These are phyloP conservation scores for Apotomis betuletana DNA, from an alignment of 2,888 invertebrate genomes.

Conservation along the genomic window DNA sequence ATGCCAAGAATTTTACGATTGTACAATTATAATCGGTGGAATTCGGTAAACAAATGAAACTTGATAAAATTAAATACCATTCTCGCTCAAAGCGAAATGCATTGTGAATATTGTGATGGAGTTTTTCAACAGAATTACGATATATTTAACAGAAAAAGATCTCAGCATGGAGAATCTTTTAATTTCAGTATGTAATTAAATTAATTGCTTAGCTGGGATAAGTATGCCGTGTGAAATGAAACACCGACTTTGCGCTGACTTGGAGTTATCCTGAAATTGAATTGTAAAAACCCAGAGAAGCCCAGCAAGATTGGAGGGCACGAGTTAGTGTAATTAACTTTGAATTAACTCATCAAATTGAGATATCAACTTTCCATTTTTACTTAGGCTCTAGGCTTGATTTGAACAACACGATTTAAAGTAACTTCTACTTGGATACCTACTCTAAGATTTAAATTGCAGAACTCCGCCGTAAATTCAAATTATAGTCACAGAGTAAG, in stretches of 20 bases:
- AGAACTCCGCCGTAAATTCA: no score
- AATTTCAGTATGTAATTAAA: slow-evolving; percentile 15
- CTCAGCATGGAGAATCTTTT: not conserved
- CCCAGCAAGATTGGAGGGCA: slow-evolving; percentile 5
- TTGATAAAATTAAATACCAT: slow-evolving; percentile 6
- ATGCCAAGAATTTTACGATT: not conserved
- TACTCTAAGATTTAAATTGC: no score
- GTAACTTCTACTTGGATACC: no score
- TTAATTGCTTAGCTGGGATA: slow-evolving; percentile 12
- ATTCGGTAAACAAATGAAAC: slow-evolving; percentile 1
- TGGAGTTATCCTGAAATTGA: slow-evolving; percentile 17
- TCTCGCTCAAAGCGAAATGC: slow-evolving; percentile 3
- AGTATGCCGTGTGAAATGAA: slow-evolving; percentile 1
- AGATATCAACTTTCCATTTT: slow-evolving; percentile 23
- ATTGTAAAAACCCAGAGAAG: slow-evolving; percentile 16
- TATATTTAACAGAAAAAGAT: not conserved
- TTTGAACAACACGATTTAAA: not conserved
- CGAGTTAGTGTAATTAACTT: slow-evolving; percentile 29
- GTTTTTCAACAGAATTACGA: not conserved
- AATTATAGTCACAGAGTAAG: no score
- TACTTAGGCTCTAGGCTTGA: not conserved
- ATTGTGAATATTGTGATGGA: slow-evolving; percentile 1
- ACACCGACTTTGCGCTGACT: not conserved
- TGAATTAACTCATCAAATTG: slow-evolving; percentile 28
- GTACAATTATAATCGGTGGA: slow-evolving; percentile 6